Base-by-base conservation (phyloP, 1,140 invertebrate species). In the Luehdorfia chinensis region DNA sequence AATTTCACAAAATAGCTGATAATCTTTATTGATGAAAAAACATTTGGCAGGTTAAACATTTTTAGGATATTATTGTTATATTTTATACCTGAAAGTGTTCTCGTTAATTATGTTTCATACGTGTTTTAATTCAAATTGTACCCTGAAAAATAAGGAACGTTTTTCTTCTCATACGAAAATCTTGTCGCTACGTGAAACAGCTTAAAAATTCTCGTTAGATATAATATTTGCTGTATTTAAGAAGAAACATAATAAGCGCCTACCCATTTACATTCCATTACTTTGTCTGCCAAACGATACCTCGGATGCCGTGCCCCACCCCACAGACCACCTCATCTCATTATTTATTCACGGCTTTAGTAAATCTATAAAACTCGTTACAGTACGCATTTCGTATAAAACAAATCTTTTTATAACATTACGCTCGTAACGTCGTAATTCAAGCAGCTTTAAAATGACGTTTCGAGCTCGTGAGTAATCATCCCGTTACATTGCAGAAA, bases 351-450 rank as follows among this genome's bases (percentile, higher is more conserved):
- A 47, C 25, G 13, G 46, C 33, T 34, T 36, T 47, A 47, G 28
- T 41, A 43, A 49, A 49, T 32, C 28, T 39, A 32, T 39, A 33
- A 49, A 49, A 41, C 16, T 34, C 21, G 21, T 43, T 50, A 37
- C 41, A 18, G 48, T 36, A 39, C 18, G 8, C 15, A 27, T 25
- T 50, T 25, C 13, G 13, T 19, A 44, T 50, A 44, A 50, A 44
- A 41, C 31, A 33, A 25, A 27, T 11, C 27, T 6, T 50, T 50
- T 36, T 50, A 50, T 34, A 44, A 50, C 28, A 1, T 16, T 21
- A 25, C 8, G 30, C 15, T 44, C 37, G 33, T 36, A 16, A 32
- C 43, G n/a, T 25, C 11, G 30, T 25, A 12, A 18, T 50, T 43
- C 15, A 13, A 23, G 9, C 32, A 9, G 28, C 36, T 41, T 23